Evolutionary conservation across 2,888 invertebrate species (phyloP), one percentile per base, ranked within the genome.

Genomic region (Drosophila buzzatii): DNA sequence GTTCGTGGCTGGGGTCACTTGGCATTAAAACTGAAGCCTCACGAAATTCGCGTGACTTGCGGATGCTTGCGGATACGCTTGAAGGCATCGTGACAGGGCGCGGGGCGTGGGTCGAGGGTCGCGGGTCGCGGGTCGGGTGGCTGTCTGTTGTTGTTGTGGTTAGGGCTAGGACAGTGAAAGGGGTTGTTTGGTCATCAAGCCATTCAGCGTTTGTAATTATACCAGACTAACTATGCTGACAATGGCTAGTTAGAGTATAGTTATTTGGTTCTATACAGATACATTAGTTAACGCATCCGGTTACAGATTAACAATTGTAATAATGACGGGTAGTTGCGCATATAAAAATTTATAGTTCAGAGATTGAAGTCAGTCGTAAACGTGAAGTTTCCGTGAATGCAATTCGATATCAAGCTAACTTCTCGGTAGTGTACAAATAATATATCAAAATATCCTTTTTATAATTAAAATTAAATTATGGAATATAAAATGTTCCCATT

Each of bases 1-100:
- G n/a, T 2, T 42, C 2, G 18, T 18, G 16, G 23, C 33, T 4
- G 51, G 53, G 53, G 37, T 53, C 53, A 42, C 31, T 31, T 31
- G 27, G 37, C 66, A 61, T 58, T 60, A 45, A 58, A 33, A 8
- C 44, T 58, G 57, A 58, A 20, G 57, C 57, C 57, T 16, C 44
- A 44, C 20, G 31, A 45, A 58, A 58, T 44, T 44, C 44, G 41
- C 56, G 41, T 56, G 42, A 56, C 41, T 33, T 27, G 37, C 10
- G 39, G 49, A 27, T 27, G 6, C 49, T 23, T 9, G 35, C 16
- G 49, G 10, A 14, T 44, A 5, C 44, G 39, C n/a, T n/a, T 20
- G 41, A 8, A 2, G 41, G 41, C 8, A 3, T 10, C 33, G 27
- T 23, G 23, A 27, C 5, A 2, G 10, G 14, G 37, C 12, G n/a